Conservation (phyloP, 2,797 vertebrate species). For the Falco naumanni region DNA sequence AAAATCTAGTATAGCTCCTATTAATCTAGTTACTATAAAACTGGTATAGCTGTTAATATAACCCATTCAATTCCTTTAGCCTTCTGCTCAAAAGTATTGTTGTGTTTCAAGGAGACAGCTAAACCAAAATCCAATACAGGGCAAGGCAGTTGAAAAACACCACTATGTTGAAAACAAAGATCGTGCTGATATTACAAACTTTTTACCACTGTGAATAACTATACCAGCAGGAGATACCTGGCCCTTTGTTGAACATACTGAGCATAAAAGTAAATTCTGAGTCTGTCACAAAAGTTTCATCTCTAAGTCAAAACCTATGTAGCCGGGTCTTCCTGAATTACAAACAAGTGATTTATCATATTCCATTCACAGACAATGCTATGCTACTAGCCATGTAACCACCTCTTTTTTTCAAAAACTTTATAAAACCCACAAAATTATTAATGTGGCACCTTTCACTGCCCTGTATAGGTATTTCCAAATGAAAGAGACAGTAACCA, state of each 20-base stretch:
- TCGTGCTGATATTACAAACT: neutral
- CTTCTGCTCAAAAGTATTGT: neutral
- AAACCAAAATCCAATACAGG: neutral
- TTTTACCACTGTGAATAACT: neutral
- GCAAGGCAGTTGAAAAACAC: neutral
- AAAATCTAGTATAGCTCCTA: neutral
- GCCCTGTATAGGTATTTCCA: neutral
- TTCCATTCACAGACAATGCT: neutral
- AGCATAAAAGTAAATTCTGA: neutral
- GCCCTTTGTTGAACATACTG: neutral
- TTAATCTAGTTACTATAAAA: neutral
- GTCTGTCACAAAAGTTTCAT: neutral
- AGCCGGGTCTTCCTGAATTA: neutral
- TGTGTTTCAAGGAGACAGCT: neutral
- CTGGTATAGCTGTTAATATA: neutral
- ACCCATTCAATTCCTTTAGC: neutral
- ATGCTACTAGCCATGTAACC: neutral
- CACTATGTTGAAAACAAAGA: neutral
- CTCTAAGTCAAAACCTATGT: neutral
- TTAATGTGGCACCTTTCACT: neutral
- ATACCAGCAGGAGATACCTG: neutral
- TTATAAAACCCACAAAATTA: neutral
- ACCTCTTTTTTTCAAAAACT: neutral
- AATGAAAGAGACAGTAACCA: neutral
- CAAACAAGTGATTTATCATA: neutral